A percentile compares a stretch with the other conserved stretches of the same genome.
Evolutionary conservation across 2,797 vertebrate species (phyloP).

Genomic region (Stomatorhinus walkeri): DNA sequence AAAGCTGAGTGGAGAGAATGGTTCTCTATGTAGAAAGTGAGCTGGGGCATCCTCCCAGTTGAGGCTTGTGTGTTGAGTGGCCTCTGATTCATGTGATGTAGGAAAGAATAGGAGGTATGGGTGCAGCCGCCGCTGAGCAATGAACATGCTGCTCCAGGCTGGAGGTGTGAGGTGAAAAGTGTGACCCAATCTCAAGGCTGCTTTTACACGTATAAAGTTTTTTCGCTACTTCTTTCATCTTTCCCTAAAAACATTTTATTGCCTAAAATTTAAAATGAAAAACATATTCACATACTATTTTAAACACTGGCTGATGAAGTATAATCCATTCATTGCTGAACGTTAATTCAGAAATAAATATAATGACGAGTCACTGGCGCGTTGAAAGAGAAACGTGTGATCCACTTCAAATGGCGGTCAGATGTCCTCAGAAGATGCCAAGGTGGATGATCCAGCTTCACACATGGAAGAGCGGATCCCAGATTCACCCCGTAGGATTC

Average conservation of each 20-base stretch:
- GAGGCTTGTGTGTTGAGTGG: neutral
- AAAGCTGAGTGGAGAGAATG: neutral
- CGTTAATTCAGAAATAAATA: neutral
- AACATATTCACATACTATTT: neutral
- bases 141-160: neutral
- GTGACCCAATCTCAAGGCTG: neutral
- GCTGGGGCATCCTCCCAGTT: neutral
- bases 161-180: neutral
- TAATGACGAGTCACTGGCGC: neutral
- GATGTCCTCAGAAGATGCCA: neutral
- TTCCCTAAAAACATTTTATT: neutral
- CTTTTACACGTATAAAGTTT: neutral
- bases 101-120: neutral
- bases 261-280: neutral
- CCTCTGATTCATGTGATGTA: neutral
- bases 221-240: neutral
- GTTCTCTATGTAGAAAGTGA: neutral
- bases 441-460: neutral
- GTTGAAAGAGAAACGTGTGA: neutral
- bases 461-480: neutral
- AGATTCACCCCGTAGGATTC: slow-evolving; percentile 30
- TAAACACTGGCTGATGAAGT: neutral
- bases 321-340: neutral
- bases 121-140: neutral
- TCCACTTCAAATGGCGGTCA: neutral